These are phyloP conservation scores for Heliconius hermathena DNA, from an alignment of 1,140 invertebrate species.

Conservation along the genomic window DNA sequence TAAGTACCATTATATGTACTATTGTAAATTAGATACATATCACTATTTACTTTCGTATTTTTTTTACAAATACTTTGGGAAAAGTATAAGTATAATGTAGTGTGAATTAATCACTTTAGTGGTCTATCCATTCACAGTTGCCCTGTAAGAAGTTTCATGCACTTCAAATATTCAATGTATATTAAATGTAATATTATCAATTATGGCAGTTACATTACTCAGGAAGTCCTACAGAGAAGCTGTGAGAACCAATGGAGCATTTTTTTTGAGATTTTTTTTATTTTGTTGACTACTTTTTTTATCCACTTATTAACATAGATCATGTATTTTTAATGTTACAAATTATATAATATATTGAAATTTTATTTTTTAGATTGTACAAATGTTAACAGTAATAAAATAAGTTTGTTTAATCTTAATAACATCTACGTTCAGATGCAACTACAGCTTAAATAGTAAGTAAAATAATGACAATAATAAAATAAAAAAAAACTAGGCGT, in stretches of 20 bases:
- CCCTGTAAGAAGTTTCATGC: constrained; percentile 64
- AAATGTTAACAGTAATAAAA: neutral
- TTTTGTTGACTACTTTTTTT: neutral
- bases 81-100: neutral
- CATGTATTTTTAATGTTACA: neutral
- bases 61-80: neutral
- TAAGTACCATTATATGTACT: constrained; percentile 1
- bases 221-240: constrained; percentile 75
- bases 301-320: neutral
- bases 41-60: neutral
- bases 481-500: constrained; percentile 72
- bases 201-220: constrained; percentile 78
- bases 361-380: no score
- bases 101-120: neutral
- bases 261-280: neutral
- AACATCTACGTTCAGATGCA: neutral
- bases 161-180: neutral
- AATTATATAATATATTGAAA: neutral
- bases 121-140: constrained; percentile 62
- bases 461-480: constrained; percentile 23
- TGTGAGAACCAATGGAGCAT: constrained; percentile 52
- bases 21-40: constrained; percentile 3
- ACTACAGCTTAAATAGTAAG: neutral
- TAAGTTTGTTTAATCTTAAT: no score
- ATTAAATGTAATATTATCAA: constrained; percentile 34